Percentiles rank a stretch among this genome's conserved stretches.
phyloP scores from a whole-genome alignment of 2,888 invertebrate genomes.

The Monochamus alternatus region DNA sequence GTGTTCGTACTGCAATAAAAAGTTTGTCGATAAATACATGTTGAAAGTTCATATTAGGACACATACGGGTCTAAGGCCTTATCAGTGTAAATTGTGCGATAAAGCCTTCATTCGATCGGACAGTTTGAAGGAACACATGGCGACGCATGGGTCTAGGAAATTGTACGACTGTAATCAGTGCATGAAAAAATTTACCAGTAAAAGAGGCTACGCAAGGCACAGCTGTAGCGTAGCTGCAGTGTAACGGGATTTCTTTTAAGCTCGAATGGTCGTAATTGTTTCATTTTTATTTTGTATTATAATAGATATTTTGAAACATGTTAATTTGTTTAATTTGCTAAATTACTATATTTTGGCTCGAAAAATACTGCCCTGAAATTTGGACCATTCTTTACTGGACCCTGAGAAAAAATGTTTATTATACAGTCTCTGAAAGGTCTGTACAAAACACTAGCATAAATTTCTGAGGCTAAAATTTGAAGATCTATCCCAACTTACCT shows the following conservation, averaged over 20 bases:
- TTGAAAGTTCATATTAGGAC: slow-evolving; percentile 60
- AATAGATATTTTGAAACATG: background rate
- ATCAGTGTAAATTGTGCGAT: slow-evolving; percentile 60
- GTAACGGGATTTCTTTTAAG: background rate
- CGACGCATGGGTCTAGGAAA: slow-evolving; percentile 57
- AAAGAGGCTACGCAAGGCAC: slow-evolving; percentile 60
- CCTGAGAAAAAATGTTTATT: no score
- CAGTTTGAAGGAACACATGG: slow-evolving; percentile 62
- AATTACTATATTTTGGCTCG: background rate
- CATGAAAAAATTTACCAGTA: slow-evolving; percentile 60
- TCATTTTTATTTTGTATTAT: background rate
- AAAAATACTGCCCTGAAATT: no score
- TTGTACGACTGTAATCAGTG: slow-evolving; percentile 60
- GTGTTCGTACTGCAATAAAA: slow-evolving; percentile 62
- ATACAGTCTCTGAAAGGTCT: no score
- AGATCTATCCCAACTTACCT: no score
- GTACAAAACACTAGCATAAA: no score
- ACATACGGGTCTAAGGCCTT: slow-evolving; percentile 63
- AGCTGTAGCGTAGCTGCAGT: slow-evolving; percentile 49
- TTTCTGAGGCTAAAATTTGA: no score
- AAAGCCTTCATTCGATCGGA: slow-evolving; percentile 63
- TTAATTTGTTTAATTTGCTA: no score
- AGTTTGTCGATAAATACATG: slow-evolving; percentile 63
- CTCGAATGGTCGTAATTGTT: background rate
- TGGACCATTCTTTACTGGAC: no score